Conservation (phyloP, 1,140 invertebrate genomes). For the Schlechtendalia chinensis region DNA sequence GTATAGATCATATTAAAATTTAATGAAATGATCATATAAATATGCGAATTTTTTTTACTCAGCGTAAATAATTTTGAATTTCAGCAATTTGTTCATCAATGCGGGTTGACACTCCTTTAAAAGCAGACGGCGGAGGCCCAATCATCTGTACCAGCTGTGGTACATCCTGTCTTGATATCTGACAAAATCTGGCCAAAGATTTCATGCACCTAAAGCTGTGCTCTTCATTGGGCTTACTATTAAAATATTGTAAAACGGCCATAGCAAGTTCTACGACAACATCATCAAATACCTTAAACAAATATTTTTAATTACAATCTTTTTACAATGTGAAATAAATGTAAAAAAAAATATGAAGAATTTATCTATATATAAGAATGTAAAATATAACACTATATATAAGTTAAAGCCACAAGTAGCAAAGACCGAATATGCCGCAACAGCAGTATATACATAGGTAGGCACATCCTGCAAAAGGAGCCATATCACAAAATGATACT, state of each 20-base stretch:
- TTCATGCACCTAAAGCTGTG: conserved; percentile 75
- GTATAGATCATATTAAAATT: neutral
- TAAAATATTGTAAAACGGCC: conserved; percentile 87
- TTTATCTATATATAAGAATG: neutral
- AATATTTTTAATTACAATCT: neutral
- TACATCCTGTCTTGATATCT: conserved; percentile 77
- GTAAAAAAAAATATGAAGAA: neutral
- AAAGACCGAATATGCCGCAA: conserved; percentile 1
- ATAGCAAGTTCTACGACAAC: conserved; percentile 87
- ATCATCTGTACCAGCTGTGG: conserved; percentile 88
- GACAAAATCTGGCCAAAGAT: conserved; percentile 75
- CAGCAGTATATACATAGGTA: neutral
- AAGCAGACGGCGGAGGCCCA: conserved; percentile 80
- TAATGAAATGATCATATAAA: conserved; percentile 24
- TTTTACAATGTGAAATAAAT: neutral
- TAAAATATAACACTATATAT: conserved; percentile 1
- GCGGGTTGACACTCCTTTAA: conserved; percentile 75
- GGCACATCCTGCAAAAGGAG: neutral
- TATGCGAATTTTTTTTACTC: neutral
- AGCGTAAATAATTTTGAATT: conserved; percentile 50
- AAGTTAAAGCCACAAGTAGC: conserved; percentile 31
- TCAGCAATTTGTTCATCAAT: conserved; percentile 71
- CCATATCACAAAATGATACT: neutral
- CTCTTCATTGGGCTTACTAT: conserved; percentile 74
- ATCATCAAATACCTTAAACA: conserved; percentile 84